Evolutionary conservation across 2,797 vertebrate species (phyloP).

Genomic region (Poecilia picta): DNA sequence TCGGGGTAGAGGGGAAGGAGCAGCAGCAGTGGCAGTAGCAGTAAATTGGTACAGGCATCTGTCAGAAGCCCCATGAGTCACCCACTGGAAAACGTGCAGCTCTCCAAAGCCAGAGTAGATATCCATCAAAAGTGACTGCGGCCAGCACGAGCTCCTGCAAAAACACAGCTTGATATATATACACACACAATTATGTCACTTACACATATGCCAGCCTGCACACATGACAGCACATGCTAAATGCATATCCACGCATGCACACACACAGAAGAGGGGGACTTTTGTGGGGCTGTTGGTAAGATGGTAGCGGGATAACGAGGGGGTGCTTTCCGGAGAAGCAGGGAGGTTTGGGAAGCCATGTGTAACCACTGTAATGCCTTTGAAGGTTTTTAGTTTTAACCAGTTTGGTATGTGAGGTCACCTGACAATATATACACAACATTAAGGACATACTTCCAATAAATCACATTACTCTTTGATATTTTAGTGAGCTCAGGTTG

Average conservation of each 20-base stretch:
- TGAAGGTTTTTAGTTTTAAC: constrained; percentile 27
- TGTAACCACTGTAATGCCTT: constrained; percentile 31
- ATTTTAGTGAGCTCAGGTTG: constrained; percentile 2
- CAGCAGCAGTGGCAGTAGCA: constrained; percentile 69
- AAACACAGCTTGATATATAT: constrained; percentile 62
- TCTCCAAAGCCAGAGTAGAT: constrained; percentile 76
- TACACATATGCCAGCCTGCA: constrained; percentile 32
- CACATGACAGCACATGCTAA: constrained; percentile 39
- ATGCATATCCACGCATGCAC: constrained; percentile 23
- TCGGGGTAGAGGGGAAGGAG: constrained; percentile 63
- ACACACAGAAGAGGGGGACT: constrained; percentile 24
- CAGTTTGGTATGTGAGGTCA: constrained; percentile 46
- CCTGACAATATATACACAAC: constrained; percentile 50
- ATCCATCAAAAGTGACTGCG: constrained; percentile 78
- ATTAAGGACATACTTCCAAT: constrained; percentile 37
- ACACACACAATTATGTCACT: constrained; percentile 58
- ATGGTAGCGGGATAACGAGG: constrained; percentile 44
- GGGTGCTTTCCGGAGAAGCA: constrained; percentile 39
- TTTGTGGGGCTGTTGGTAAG: constrained; percentile 49
- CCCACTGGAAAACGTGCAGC: constrained; percentile 73
- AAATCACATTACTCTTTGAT: constrained; percentile 30
- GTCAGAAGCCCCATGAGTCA: constrained; percentile 79
- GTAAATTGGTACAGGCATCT: constrained; percentile 79
- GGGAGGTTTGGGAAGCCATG: constrained; percentile 29
- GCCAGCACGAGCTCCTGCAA: constrained; percentile 60